These are phyloP conservation scores for Conomelus anceps DNA, from an alignment of 2,888 invertebrate genomes.

Conservation along the genomic window DNA sequence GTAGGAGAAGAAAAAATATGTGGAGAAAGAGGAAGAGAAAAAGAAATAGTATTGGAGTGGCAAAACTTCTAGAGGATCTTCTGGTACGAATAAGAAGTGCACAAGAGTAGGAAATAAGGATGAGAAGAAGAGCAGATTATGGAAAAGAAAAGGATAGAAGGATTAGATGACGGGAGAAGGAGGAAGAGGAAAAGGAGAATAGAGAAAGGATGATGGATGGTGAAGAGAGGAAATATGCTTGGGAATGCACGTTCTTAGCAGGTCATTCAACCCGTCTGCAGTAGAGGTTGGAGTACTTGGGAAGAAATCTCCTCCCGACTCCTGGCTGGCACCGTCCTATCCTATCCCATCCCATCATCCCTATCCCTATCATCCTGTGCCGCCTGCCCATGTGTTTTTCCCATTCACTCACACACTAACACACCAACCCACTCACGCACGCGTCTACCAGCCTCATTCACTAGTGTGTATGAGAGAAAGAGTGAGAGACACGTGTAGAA, in stretches of 20 bases:
- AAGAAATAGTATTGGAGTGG: no score
- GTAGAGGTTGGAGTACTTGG: neutral
- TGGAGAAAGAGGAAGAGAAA: neutral
- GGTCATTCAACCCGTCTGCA: neutral
- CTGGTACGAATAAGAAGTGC: no score
- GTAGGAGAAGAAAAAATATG: neutral
- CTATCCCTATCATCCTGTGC: neutral
- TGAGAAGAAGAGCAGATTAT: neutral
- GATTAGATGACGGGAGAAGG: no score
- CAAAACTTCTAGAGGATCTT: no score
- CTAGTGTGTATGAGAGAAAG: neutral
- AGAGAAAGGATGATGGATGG: neutral
- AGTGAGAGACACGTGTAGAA: neutral
- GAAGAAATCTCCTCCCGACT: neutral
- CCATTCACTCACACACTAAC: neutral
- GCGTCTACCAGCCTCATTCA: neutral
- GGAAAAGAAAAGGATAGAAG: neutral
- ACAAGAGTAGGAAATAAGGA: no score
- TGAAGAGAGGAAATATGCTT: neutral
- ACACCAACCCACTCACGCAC: neutral
- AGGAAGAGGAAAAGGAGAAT: neutral
- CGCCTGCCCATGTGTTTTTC: neutral
- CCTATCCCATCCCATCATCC: neutral
- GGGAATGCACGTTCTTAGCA: neutral
- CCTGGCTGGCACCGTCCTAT: neutral